Percentiles rank a stretch among this genome's conserved stretches.
Evolutionary conservation across 2,797 vertebrate species (phyloP).

Genomic region (Gouania willdenowi): DNA sequence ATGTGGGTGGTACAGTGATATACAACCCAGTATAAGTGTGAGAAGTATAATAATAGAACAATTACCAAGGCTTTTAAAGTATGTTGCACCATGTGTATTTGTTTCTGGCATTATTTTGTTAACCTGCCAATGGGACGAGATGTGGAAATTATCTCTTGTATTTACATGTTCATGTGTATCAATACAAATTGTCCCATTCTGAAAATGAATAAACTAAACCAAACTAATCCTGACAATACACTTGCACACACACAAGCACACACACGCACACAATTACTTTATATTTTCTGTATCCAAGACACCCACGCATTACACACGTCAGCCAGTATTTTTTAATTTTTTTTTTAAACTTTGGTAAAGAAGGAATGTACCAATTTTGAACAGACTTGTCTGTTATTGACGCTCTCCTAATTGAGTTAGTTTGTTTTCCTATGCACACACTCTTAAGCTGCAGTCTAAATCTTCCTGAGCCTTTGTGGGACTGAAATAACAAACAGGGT

Average conservation of each 20-base stretch:
- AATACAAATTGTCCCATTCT: too few species aligned
- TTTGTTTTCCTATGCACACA: slow-evolving; percentile 6
- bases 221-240: too few species aligned
- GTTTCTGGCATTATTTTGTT: too few species aligned
- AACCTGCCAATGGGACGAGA: too few species aligned
- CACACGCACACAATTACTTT: slow-evolving; percentile 2
- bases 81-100: too few species aligned
- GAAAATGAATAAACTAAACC: too few species aligned
- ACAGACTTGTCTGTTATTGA: slow-evolving; percentile 37
- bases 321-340: slow-evolving; percentile 5
- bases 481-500: slow-evolving; percentile 26
- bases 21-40: slow-evolving; percentile 36
- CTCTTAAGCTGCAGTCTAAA: slow-evolving; percentile 25
- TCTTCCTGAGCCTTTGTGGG: slow-evolving; percentile 29
- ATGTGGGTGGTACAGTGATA: slow-evolving; percentile 40
- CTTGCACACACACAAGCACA: background rate
- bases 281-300: background rate
- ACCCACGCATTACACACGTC: background rate
- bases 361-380: slow-evolving; percentile 52
- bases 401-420: slow-evolving; percentile 36
- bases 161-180: too few species aligned
- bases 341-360: slow-evolving; percentile 22
- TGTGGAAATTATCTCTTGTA: too few species aligned
- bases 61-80: too few species aligned
- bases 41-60: too few species aligned